Percentiles rank a stretch among this genome's conserved stretches.
Evolutionary conservation across 2,113 vertebrate species (phyloP).

Genomic region (Mormoops blainvillei): DNA sequence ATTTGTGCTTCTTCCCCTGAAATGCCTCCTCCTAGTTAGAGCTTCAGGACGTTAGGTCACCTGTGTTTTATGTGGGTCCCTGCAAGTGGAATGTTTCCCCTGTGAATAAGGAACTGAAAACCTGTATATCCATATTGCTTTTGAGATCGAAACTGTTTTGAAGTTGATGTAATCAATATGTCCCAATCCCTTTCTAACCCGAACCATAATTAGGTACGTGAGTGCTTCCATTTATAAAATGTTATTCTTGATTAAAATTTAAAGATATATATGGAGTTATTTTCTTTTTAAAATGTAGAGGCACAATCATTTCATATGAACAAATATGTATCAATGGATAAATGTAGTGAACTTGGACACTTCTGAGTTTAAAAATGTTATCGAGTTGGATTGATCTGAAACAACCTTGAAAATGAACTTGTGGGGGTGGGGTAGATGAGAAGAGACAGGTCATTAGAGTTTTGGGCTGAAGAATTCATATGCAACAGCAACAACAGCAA

Average conservation of each 20-base stretch:
- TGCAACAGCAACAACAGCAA: background rate
- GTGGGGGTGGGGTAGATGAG: background rate
- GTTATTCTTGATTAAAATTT: background rate
- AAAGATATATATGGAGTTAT: background rate
- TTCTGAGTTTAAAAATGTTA: background rate
- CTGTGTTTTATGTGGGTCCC: background rate
- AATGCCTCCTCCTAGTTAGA: background rate
- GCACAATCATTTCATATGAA: background rate
- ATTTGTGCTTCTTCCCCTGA: background rate
- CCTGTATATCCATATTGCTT: background rate
- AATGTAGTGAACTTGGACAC: background rate
- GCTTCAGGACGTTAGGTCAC: background rate
- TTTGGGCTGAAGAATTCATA: background rate
- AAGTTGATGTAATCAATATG: background rate
- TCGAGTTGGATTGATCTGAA: background rate
- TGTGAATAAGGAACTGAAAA: background rate
- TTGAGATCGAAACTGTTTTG: background rate
- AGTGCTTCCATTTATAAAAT: background rate
- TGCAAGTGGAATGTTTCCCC: background rate
- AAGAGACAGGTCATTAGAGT: background rate
- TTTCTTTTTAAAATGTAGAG: background rate
- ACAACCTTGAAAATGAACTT: background rate
- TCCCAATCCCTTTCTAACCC: background rate
- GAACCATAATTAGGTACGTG: background rate
- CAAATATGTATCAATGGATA: background rate